Evolutionary conservation across 92 coral and sea anemone species (phyloP), one percentile per base, ranked within the genome.

Genomic region (Pocillopora meandrina): DNA sequence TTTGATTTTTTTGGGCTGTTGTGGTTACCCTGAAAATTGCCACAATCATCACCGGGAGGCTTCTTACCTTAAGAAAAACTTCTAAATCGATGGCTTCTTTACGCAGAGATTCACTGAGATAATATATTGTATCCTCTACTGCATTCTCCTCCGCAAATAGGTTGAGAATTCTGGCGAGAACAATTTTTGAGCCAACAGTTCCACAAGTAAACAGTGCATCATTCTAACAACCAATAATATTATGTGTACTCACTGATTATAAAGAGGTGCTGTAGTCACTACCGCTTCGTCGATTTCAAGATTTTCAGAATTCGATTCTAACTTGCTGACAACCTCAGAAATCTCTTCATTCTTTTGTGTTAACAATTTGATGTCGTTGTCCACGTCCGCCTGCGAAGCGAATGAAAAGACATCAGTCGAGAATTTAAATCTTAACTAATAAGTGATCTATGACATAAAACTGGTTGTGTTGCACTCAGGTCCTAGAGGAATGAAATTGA

Each of bases 71-170:
- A 68, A 96, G 93, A 84, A 93, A 96, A 20, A 93, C 88, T 16
- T 96, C 98, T 71, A 86, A 56, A 71, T 91, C 95, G 66, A 96
- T 88, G n/a, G 95, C 95, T 76, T 96, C 98, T 74, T 93, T 94
- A 74, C 98, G 78, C 36, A 96, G 77, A 9, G 95, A 92, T 85
- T 96, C 98, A 78, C 98, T 91, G 76, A 96, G 83, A 78, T 96
- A 96, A 83, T 96, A 96, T 74, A 96, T 96, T 11, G 98, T 96
- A 75, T 96, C 98, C 73, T 96, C 98, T 6, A 92, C 91, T 16
- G 98, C 95, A 86, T 92, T 96, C 81, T 96, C 98, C 72, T 96
- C 98, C 0, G 98, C 96, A 87, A 94, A 96, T 21, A 96, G 87
- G 85, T 90, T 95, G 73, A 96, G 80, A 66, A 96, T 96, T 86